Conservation (phyloP, 2,113 vertebrate species). For the Lonchura striata region DNA sequence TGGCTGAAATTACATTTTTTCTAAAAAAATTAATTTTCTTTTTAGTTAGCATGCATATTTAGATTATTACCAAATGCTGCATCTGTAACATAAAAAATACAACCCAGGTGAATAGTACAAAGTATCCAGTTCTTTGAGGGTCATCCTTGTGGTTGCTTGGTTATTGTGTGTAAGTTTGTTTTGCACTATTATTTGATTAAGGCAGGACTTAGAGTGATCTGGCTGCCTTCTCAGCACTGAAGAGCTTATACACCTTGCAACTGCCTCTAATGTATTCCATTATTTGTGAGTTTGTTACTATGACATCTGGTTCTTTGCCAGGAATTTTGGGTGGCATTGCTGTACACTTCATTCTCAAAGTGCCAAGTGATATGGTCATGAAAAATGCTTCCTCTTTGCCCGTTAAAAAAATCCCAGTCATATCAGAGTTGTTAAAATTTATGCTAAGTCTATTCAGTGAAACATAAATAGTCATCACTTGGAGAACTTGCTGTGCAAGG, state of each 20-base stretch:
- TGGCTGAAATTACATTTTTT: neutral
- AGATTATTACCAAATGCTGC: neutral
- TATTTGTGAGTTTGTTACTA: neutral
- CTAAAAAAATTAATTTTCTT: neutral
- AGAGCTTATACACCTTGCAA: constrained; percentile 26
- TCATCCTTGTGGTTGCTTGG: neutral
- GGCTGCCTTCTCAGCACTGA: neutral
- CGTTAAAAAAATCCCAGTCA: neutral
- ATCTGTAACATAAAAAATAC: neutral
- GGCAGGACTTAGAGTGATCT: neutral
- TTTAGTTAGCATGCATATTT: neutral
- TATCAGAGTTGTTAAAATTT: constrained; percentile 51
- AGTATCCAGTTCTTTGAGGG: neutral
- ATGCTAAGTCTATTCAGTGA: constrained; percentile 66
- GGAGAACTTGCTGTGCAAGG: constrained; percentile 46
- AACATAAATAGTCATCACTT: constrained; percentile 61
- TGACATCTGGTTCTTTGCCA: constrained; percentile 47
- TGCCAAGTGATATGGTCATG: constrained; percentile 7
- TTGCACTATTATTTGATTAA: neutral
- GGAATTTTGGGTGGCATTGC: constrained; percentile 40
- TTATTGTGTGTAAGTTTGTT: neutral
- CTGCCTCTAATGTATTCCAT: constrained; percentile 26
- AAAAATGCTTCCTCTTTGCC: constrained; percentile 26
- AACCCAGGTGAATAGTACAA: neutral
- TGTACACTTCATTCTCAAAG: neutral